Evolutionary conservation across 2,797 vertebrate genomes (phyloP), one percentile per base, ranked within the genome.

Genomic region (Peromyscus attwateri): DNA sequence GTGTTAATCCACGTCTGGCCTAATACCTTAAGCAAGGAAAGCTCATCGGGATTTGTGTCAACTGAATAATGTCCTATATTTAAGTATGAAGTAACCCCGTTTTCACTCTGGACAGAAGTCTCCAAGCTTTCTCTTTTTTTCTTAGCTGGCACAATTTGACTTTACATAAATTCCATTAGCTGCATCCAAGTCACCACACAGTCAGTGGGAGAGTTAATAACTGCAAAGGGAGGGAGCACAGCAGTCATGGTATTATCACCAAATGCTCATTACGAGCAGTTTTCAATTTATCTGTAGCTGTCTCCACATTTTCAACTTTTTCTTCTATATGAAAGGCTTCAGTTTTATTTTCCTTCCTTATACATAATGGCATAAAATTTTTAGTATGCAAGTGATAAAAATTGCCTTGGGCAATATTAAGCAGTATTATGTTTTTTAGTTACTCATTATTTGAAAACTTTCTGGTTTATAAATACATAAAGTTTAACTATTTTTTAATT

Each of bases 1-100:
- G 66, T 94, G 81, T 95, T 97, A 98, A 98, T 97, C 93, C 73
- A 97, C 92, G 94, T 95, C 90, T 97, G 2, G 0, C 21, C 68
- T 98, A 96, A 98, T 97, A 96, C 90, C 46, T 98, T 97, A 96
- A 96, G 94, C 92, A 91, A 95, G 92, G 29, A 77, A 96, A 97
- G 88, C 92, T 94, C 96, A 96, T 96, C 95, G 92, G 96, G 96
- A 94, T 97, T 98, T 95, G 95, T 88, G 89, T 91, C 25, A 62
- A 94, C 64, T 76, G 52, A 97, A 97, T 93, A 95, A 95, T 88
- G 77, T 34, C 49, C 93, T 96, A 27, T 96, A 92, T 92, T 70
- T 55, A 97, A 94, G 84, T 85, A 97, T 66, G 87, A 75, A 95
- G 77, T 75, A 96, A 93, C 95, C 88, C 93, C 49, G 80, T 52